Percentiles rank a stretch among this genome's conserved stretches.
These are phyloP conservation scores for Xenops minutus DNA, from an alignment of 2,797 vertebrate species.

Conservation along the genomic window DNA sequence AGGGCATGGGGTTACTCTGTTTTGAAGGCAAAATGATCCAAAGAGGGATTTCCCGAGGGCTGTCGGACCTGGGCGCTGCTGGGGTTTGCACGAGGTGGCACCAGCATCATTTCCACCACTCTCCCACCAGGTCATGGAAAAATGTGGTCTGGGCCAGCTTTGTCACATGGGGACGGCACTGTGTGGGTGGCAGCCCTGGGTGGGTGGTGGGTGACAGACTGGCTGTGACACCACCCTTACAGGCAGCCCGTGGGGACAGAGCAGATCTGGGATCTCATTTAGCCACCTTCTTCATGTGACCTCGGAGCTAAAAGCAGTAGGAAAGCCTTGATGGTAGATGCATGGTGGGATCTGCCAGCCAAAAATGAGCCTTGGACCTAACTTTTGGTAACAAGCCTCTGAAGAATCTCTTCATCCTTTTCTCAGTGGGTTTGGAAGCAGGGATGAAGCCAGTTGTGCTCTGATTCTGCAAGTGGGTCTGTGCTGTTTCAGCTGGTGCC, in stretches of 20 bases:
- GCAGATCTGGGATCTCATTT: accelerated
- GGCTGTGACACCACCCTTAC: neutral
- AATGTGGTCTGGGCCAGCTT: neutral
- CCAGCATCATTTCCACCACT: neutral
- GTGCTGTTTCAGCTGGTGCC: neutral
- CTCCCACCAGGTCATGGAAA: neutral
- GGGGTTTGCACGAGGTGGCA: neutral
- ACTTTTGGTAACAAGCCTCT: neutral
- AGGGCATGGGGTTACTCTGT: accelerated
- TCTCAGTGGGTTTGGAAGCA: accelerated
- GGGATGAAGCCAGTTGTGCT: neutral
- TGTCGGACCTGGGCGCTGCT: accelerated
- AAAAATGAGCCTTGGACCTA: neutral
- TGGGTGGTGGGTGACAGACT: neutral
- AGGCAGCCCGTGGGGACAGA: neutral
- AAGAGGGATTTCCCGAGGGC: neutral
- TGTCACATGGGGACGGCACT: accelerated
- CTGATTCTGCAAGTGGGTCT: accelerated
- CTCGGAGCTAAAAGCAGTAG: neutral
- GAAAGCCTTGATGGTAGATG: neutral
- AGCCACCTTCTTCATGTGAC: neutral
- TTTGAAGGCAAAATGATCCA: neutral
- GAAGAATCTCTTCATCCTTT: neutral
- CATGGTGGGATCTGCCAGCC: neutral
- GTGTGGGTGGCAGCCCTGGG: neutral